These are phyloP conservation scores for Acyrthosiphon pisum DNA, from an alignment of 1,140 invertebrate genomes.

Conservation along the genomic window DNA sequence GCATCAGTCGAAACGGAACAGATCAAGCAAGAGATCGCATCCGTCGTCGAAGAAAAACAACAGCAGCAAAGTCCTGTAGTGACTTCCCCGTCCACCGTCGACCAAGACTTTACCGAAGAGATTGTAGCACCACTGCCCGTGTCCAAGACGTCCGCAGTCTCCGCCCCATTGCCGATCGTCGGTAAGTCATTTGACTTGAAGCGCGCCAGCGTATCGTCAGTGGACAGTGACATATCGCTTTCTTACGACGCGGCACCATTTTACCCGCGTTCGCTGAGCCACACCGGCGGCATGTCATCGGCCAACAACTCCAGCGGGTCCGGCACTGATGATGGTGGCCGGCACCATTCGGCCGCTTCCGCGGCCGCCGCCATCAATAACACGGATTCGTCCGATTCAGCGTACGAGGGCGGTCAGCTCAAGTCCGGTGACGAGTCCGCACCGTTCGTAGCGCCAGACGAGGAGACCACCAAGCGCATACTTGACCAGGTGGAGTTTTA, in stretches of 20 bases:
- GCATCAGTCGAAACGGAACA: slow-evolving; percentile 23
- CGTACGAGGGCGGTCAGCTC: slow-evolving; percentile 53
- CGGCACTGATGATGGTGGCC: slow-evolving; percentile 65
- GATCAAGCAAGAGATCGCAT: background rate
- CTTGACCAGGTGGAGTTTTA: slow-evolving; percentile 90
- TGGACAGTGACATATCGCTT: slow-evolving; percentile 71
- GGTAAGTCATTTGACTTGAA: slow-evolving; percentile 68
- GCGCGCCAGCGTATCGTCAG: slow-evolving; percentile 69
- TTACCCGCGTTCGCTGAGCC: slow-evolving; percentile 62
- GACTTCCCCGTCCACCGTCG: background rate
- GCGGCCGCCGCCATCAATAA: background rate
- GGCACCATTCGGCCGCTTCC: background rate
- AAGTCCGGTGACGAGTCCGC: slow-evolving; percentile 61
- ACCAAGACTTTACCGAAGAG: background rate
- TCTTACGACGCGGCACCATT: slow-evolving; percentile 65
- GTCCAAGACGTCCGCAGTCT: slow-evolving; percentile 59
- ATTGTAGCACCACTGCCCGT: background rate
- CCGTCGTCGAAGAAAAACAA: slow-evolving; percentile 30
- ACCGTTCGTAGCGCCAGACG: slow-evolving; percentile 67
- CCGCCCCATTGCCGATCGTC: slow-evolving; percentile 64
- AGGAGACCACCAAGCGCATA: slow-evolving; percentile 78
- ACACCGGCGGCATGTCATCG: slow-evolving; percentile 46
- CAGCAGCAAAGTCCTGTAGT: background rate
- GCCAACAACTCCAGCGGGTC: slow-evolving; percentile 66
- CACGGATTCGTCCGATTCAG: slow-evolving; percentile 38